These are phyloP conservation scores for Schizopygopsis malacanthus DNA, from an alignment of 2,797 vertebrate species.

Conservation along the genomic window DNA sequence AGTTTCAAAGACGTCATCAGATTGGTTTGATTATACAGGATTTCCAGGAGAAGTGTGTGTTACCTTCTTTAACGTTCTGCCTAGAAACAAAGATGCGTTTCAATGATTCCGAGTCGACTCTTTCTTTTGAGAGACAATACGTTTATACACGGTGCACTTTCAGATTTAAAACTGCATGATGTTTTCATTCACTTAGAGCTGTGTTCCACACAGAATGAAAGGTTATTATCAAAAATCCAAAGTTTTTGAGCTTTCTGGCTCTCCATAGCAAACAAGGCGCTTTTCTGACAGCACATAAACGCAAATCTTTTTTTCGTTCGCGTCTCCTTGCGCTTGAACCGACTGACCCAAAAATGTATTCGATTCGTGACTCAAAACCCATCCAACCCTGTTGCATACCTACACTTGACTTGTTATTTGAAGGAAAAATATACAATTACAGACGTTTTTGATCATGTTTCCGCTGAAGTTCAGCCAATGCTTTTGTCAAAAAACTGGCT, in stretches of 20 bases:
- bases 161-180: too few relatives aligned
- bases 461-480: neutral
- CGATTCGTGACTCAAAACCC: neutral
- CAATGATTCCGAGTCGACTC: too few relatives aligned
- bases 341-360: neutral
- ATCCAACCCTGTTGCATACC: neutral
- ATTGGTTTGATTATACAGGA: too few relatives aligned
- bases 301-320: neutral
- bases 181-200: too few relatives aligned
- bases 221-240: too few relatives aligned
- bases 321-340: neutral
- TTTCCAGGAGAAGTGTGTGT: too few relatives aligned
- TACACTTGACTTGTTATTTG: neutral
- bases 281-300: neutral
- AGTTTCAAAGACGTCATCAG: too few relatives aligned
- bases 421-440: neutral
- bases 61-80: too few relatives aligned
- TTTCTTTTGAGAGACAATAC: too few relatives aligned
- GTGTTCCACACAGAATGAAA: too few relatives aligned
- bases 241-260: neutral
- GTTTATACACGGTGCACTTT: too few relatives aligned
- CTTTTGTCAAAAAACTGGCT: neutral
- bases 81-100: too few relatives aligned
- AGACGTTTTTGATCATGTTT: neutral
- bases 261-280: neutral